Percentiles rank a stretch among this genome's conserved stretches.
phyloP scores from a whole-genome alignment of 1,140 invertebrate genomes.

The Bombus waltoni region DNA sequence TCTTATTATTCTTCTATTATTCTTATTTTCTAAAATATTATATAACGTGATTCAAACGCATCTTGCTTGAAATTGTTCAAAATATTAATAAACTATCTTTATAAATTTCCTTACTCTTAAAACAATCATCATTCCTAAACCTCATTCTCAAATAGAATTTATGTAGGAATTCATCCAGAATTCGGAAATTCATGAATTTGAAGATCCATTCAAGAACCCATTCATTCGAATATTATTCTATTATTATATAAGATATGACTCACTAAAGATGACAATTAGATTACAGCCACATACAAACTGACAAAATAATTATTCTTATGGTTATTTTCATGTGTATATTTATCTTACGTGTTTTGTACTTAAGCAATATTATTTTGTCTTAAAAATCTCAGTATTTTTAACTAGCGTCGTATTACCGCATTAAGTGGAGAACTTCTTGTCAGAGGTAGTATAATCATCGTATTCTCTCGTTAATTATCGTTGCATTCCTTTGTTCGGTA shows the following conservation, averaged over 20 bases:
- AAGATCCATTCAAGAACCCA: no score
- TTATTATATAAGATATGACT: background rate
- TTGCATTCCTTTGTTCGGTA: background rate
- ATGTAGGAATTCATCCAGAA: background rate
- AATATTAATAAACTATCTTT: no score
- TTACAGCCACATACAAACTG: background rate
- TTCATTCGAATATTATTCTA: no score
- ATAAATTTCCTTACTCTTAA: background rate
- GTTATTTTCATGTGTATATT: background rate
- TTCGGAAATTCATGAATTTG: no score
- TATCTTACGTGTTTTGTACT: no score
- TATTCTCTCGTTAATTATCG: background rate
- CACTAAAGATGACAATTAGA: background rate
- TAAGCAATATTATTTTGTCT: no score
- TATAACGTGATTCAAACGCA: no score
- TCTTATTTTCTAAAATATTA: no score
- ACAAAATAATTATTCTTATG: background rate
- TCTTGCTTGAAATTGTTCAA: no score
- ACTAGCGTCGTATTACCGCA: no score
- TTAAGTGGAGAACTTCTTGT: background rate
- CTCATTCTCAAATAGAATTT: background rate
- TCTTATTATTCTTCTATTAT: no score
- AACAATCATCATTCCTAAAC: background rate
- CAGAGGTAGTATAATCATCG: background rate
- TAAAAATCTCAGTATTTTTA: background rate